These are phyloP conservation scores for Spheniscus humboldti DNA, from an alignment of 2,797 vertebrate genomes.

Conservation along the genomic window DNA sequence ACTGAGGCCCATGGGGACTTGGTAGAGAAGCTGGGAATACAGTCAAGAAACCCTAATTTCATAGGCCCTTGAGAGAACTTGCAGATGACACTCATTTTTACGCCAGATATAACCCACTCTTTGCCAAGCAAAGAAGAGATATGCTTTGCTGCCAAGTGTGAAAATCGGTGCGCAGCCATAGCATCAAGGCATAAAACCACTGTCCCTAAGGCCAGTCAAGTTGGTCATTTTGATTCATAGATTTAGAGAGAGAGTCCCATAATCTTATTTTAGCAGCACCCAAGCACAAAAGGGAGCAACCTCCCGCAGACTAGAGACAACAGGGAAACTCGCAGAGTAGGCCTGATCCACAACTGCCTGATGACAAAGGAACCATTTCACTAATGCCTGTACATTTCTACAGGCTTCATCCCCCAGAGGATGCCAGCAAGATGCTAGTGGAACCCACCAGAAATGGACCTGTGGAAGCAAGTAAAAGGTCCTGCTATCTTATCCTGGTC, in stretches of 20 bases:
- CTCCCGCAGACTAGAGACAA: not conserved
- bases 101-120: not conserved
- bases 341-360: not conserved
- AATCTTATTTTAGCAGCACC: not conserved
- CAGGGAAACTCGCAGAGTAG: not conserved
- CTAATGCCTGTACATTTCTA: not conserved
- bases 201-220: not conserved
- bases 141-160: not conserved
- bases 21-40: not conserved
- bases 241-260: not conserved
- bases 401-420: not conserved
- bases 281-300: not conserved
- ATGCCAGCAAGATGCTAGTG: not conserved
- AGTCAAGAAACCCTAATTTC: not conserved
- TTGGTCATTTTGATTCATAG: not conserved
- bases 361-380: not conserved
- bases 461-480: not conserved
- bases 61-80: not conserved
- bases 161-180: not conserved
- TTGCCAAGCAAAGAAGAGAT: not conserved
- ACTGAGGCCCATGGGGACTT: not conserved
- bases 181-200: not conserved
- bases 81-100: not conserved
- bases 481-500: not conserved
- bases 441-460: not conserved